These are phyloP conservation scores for Andricus grossulariae DNA, from an alignment of 1,140 invertebrate genomes.

Conservation along the genomic window DNA sequence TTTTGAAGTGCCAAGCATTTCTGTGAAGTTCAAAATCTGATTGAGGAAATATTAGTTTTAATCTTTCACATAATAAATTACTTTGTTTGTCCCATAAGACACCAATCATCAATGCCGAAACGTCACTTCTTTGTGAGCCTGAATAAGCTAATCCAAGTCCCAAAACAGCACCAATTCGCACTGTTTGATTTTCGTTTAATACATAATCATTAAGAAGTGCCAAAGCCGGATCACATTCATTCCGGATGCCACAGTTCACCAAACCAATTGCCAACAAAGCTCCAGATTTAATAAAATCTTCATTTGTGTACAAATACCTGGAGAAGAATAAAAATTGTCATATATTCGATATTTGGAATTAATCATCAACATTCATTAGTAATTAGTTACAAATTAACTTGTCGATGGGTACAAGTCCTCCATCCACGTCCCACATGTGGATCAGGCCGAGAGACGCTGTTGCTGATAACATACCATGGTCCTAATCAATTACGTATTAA, in stretches of 20 bases:
- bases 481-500: constrained; percentile 69
- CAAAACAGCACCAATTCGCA: constrained; percentile 95
- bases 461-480: constrained; percentile 98
- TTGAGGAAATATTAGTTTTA: not conserved
- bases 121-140: constrained; percentile 96
- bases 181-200: constrained; percentile 89
- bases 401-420: constrained; percentile 97
- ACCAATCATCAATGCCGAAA: constrained; percentile 89
- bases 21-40: no score
- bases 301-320: constrained; percentile 96
- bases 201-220: constrained; percentile 98
- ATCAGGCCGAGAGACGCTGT: constrained; percentile 97
- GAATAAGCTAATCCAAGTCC: constrained; percentile 98
- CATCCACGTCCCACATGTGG: constrained; percentile 98
- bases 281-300: constrained; percentile 97
- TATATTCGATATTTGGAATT: not conserved
- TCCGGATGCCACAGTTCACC: constrained; percentile 98
- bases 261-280: constrained; percentile 98
- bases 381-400: constrained; percentile 75
- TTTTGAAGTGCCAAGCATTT: not conserved
- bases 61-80: not conserved
- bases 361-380: not conserved
- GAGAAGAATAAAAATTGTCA: not conserved
- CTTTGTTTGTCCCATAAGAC: constrained; percentile 88
- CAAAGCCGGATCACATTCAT: constrained; percentile 98